Conservation (phyloP, 2,888 invertebrate genomes). For the Cataglyphis livida region DNA sequence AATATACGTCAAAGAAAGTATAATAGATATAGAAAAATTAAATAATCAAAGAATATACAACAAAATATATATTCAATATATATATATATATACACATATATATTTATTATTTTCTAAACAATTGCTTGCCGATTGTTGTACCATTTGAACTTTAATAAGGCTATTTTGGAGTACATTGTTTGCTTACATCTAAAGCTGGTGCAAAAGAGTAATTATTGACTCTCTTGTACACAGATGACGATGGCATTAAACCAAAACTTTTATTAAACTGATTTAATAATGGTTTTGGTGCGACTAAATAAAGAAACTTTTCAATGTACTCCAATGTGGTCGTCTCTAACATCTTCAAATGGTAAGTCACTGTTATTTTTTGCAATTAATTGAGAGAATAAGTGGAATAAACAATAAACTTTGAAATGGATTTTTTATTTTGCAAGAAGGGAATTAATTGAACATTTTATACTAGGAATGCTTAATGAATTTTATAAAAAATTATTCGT, state of each 20-base stretch:
- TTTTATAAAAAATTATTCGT: not conserved
- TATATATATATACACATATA: not conserved
- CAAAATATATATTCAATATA: not conserved
- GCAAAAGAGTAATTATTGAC: conserved; percentile 73
- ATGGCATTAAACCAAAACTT: conserved; percentile 82
- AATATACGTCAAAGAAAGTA: not conserved
- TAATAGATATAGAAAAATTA: not conserved
- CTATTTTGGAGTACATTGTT: conserved; percentile 83
- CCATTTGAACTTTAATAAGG: conserved; percentile 78
- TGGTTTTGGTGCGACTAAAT: conserved; percentile 82
- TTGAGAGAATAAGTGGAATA: conserved; percentile 44
- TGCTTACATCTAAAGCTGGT: conserved; percentile 71
- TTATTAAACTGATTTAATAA: conserved; percentile 84
- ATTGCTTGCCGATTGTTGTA: conserved; percentile 51
- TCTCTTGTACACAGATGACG: conserved; percentile 77
- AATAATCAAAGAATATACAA: not conserved
- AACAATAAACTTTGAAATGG: conserved; percentile 1
- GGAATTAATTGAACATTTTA: conserved; percentile 8
- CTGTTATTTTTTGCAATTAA: conserved; percentile 43
- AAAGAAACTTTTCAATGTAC: conserved; percentile 78
- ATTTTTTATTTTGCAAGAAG: not conserved
- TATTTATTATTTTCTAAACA: not conserved
- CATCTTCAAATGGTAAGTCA: conserved; percentile 82
- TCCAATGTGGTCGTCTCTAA: conserved; percentile 83
- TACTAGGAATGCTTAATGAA: not conserved